These are phyloP conservation scores for Galago senegalensis DNA, from an alignment of 2,797 vertebrate genomes.

Conservation along the genomic window DNA sequence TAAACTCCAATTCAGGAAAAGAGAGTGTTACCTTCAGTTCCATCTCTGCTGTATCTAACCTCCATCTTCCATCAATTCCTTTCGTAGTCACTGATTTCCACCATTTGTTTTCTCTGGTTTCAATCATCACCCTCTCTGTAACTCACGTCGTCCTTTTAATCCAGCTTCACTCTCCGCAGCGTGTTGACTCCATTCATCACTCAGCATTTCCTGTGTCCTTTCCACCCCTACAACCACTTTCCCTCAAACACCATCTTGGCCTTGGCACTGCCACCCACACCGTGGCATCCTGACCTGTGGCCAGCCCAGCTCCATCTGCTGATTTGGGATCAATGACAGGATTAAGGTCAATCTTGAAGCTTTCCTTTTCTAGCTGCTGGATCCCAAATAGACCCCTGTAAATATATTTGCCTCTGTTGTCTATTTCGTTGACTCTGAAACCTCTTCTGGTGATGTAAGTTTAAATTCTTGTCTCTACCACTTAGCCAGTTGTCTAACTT, in stretches of 20 bases:
- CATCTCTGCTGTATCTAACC: neutral
- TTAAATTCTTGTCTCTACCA: conserved; percentile 22
- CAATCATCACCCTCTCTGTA: conserved; percentile 30
- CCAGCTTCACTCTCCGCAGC: neutral
- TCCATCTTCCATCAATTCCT: conserved; percentile 23
- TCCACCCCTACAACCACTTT: neutral
- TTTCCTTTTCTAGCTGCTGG: neutral
- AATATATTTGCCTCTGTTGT: neutral
- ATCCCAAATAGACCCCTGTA: neutral
- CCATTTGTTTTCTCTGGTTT: conserved; percentile 21
- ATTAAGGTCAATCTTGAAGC: neutral
- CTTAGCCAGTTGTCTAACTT: neutral
- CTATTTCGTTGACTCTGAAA: conserved; percentile 16
- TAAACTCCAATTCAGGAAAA: conserved; percentile 51
- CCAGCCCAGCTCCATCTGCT: neutral
- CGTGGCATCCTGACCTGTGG: neutral
- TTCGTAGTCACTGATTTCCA: neutral
- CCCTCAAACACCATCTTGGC: neutral
- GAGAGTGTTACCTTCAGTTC: neutral
- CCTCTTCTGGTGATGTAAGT: neutral
- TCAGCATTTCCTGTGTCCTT: neutral
- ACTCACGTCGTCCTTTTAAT: neutral
- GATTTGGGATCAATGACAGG: conserved; percentile 24
- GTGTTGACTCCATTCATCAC: neutral
- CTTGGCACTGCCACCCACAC: neutral